phyloP scores from a whole-genome alignment of 2,113 vertebrate species.

The Pangasianodon hypophthalmus region DNA sequence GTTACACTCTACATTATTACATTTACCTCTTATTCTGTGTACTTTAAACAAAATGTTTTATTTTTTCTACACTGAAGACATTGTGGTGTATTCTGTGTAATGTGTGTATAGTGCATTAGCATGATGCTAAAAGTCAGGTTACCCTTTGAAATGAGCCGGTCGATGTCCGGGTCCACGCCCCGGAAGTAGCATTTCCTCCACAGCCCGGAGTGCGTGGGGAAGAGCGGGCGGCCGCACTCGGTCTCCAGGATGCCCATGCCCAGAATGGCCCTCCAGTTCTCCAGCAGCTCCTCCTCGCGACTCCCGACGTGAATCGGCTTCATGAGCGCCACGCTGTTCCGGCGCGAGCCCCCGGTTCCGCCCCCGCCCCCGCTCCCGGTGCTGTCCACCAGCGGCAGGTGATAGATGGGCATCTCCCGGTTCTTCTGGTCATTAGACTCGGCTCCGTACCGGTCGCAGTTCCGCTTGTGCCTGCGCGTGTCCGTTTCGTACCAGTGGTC shows the following conservation, averaged over 20 bases:
- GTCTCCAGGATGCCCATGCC: constrained; percentile 87
- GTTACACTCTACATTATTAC: background rate
- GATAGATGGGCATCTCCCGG: constrained; percentile 88
- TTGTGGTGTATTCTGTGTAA: background rate
- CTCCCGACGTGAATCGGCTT: constrained; percentile 78
- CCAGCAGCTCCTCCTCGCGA: constrained; percentile 77
- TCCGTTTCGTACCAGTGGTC: constrained; percentile 90
- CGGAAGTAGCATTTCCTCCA: constrained; percentile 85
- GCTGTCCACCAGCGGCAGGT: constrained; percentile 83
- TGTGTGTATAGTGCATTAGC: background rate
- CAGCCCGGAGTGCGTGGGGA: constrained; percentile 82
- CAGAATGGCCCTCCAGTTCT: constrained; percentile 83
- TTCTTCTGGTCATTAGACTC: constrained; percentile 85
- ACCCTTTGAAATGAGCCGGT: constrained; percentile 81
- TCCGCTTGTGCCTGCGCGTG: constrained; percentile 82
- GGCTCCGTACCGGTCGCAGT: constrained; percentile 79
- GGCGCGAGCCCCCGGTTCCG: background rate
- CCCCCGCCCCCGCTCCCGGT: constrained; percentile 59
- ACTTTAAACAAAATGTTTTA: background rate
- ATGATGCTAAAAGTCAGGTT: constrained; percentile 21
- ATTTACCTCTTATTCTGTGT: background rate
- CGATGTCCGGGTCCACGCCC: constrained; percentile 81
- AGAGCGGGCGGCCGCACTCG: constrained; percentile 82
- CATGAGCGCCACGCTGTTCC: constrained; percentile 64
- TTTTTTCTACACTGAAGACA: background rate